Evolutionary conservation across 1,140 invertebrate genomes (phyloP).

Genomic region (Archegozetes longisetosus): DNA sequence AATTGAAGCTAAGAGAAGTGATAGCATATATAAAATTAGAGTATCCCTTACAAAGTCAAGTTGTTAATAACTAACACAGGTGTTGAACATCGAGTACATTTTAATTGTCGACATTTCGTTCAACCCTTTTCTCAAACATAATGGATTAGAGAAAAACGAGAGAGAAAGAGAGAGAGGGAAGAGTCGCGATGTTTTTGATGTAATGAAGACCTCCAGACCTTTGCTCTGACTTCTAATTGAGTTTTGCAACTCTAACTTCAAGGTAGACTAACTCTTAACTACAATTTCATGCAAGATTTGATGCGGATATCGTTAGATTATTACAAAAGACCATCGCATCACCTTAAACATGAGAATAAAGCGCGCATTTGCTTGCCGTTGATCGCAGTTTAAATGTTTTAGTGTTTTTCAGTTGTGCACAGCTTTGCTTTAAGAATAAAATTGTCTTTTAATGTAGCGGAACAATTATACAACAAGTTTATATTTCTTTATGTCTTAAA

Average conservation of each 20-base stretch:
- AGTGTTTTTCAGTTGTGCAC: too few species aligned
- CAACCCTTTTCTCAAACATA: neutral
- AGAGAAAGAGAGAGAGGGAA: neutral
- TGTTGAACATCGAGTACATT: neutral
- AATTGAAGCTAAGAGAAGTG: neutral
- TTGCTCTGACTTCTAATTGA: neutral
- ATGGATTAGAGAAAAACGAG: neutral
- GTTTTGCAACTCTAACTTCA: neutral
- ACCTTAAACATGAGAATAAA: too few species aligned
- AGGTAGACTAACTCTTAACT: neutral
- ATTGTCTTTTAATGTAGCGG: too few species aligned
- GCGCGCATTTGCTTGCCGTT: too few species aligned
- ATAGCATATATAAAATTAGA: neutral
- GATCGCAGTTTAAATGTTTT: too few species aligned
- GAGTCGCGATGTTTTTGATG: neutral
- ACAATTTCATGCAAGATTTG: neutral
- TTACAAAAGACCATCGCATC: neutral
- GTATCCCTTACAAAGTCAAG: neutral
- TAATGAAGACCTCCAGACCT: neutral
- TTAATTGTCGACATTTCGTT: neutral
- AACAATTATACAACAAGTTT: too few species aligned
- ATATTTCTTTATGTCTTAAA: too few species aligned
- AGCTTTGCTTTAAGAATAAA: too few species aligned
- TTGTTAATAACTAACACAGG: neutral
- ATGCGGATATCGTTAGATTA: neutral